Evolutionary conservation across 2,888 invertebrate species (phyloP).

Genomic region (Exephanes ischioxanthus): DNA sequence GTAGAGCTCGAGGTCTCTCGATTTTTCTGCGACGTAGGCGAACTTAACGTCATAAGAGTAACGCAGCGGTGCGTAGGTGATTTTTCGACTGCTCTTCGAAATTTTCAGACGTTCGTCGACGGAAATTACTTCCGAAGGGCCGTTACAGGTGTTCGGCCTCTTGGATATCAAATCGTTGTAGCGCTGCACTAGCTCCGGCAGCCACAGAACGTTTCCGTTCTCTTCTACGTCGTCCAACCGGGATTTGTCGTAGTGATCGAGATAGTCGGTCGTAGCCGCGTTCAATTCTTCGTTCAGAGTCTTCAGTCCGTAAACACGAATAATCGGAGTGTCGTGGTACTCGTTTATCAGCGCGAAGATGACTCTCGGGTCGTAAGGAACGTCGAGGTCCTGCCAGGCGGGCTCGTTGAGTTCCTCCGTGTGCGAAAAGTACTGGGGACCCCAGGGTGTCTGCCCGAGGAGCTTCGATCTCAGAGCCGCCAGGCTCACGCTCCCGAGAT

Average conservation of each 20-base stretch:
- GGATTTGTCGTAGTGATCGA: conserved; percentile 70
- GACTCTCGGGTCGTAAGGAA: conserved; percentile 79
- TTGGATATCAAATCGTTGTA: conserved; percentile 74
- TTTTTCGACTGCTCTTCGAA: conserved; percentile 43
- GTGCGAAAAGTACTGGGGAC: conserved; percentile 72
- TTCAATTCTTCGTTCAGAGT: conserved; percentile 77
- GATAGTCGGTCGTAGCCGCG: conserved; percentile 73
- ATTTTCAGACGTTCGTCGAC: conserved; percentile 64
- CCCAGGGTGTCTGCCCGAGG: conserved; percentile 73
- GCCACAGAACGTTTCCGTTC: conserved; percentile 46
- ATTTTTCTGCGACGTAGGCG: conserved; percentile 69
- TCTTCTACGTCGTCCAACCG: conserved; percentile 10
- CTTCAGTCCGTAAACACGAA: conserved; percentile 76
- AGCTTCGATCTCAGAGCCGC: conserved; percentile 79
- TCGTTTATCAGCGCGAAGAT: conserved; percentile 82
- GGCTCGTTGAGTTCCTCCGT: conserved; percentile 81
- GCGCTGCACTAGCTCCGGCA: conserved; percentile 76
- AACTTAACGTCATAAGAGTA: conserved; percentile 75
- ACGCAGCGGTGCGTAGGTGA: conserved; percentile 59
- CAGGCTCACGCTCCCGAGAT: conserved; percentile 82
- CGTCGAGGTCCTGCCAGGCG: conserved; percentile 82
- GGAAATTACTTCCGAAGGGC: conserved; percentile 40
- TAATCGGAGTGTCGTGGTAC: conserved; percentile 76
- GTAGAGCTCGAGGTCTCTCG: neutral
- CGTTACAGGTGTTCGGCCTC: conserved; percentile 3